Evolutionary conservation across 2,797 vertebrate genomes (phyloP).

Genomic region (Pseudotriccus pelzelni): DNA sequence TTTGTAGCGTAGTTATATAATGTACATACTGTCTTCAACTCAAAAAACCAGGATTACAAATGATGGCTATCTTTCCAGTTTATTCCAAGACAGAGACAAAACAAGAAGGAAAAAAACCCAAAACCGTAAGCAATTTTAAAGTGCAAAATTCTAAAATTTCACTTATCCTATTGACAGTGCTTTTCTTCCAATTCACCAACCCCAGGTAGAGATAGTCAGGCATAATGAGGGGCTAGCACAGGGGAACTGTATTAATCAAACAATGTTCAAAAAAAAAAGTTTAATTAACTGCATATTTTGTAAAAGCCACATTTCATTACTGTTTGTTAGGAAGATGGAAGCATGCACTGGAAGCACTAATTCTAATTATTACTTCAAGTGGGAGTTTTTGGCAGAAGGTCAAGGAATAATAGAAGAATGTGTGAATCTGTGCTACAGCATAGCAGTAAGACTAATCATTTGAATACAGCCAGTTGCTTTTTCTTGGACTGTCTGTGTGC

Average conservation of each 20-base stretch:
- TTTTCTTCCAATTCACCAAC: neutral
- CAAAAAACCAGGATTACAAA: neutral
- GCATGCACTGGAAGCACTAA: slow-evolving; percentile 80
- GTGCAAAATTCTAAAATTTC: neutral
- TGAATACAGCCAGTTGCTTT: slow-evolving; percentile 80
- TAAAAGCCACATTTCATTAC: slow-evolving; percentile 71
- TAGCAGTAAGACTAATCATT: slow-evolving; percentile 82
- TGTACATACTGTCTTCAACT: neutral
- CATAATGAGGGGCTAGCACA: slow-evolving; percentile 24
- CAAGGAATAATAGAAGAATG: slow-evolving; percentile 85
- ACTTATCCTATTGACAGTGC: neutral
- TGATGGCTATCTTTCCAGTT: neutral
- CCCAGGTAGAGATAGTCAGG: neutral
- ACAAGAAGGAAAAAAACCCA: neutral
- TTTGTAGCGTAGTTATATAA: slow-evolving; percentile 15
- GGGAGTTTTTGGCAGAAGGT: slow-evolving; percentile 82
- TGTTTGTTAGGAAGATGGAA: slow-evolving; percentile 77
- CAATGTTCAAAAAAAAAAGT: slow-evolving; percentile 61
- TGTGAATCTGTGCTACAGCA: slow-evolving; percentile 78
- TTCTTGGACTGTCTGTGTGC: slow-evolving; percentile 75
- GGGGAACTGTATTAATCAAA: slow-evolving; percentile 68
- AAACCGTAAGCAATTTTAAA: neutral
- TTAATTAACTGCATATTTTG: slow-evolving; percentile 76
- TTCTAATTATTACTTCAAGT: slow-evolving; percentile 84
- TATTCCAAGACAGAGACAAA: neutral